Evolutionary conservation across 2,888 invertebrate genomes (phyloP), one percentile per base, ranked within the genome.

Genomic region (Automeris io): DNA sequence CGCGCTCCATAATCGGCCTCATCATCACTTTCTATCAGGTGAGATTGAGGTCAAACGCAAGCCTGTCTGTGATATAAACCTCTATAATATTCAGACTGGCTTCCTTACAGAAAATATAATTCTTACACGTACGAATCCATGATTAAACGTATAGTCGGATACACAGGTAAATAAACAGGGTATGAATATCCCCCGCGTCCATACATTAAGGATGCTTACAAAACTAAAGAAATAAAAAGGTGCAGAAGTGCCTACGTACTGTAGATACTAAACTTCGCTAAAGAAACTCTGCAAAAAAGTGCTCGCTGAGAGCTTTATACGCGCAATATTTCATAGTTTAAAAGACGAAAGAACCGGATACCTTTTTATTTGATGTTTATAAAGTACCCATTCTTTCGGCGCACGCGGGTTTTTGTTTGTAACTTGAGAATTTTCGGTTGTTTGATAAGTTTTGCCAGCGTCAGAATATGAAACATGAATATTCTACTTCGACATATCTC

Each of bases 251-350:
- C 61, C 43, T 40, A 54, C 57, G 53, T 56, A 62, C 57, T 47
- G 41, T 54, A n/a, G n/a, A n/a, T n/a, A 51, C 45, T 43, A 44
- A 67, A 67, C 50, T 66, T 58, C 25, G 33, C 36, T 23, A 51
- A 46, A 54, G 57, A 57, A 67, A 66, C 52, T 63, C 54, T 33
- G 36, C 38, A 45, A 49, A 55, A 51, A 61, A 60, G 53, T 53
- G 55, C 51, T 55, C 53, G 54, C 57, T 66, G 65, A 67, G 60
- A 65, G 66, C 61, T 62, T 66, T 67, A 54, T 58, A 62, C 60
- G 50, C 47, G 55, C 66, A 57, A 65, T 66, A 67, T 66, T 63
- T 66, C 68, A 65, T 67, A 66, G 68, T 66, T 66, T 62, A 67
- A 63, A 63, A 63, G 63, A 67, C 49, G 56, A 57, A 64, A 61